Conservation (phyloP, 2,797 vertebrate species). For the Setipinna tenuifilis region DNA sequence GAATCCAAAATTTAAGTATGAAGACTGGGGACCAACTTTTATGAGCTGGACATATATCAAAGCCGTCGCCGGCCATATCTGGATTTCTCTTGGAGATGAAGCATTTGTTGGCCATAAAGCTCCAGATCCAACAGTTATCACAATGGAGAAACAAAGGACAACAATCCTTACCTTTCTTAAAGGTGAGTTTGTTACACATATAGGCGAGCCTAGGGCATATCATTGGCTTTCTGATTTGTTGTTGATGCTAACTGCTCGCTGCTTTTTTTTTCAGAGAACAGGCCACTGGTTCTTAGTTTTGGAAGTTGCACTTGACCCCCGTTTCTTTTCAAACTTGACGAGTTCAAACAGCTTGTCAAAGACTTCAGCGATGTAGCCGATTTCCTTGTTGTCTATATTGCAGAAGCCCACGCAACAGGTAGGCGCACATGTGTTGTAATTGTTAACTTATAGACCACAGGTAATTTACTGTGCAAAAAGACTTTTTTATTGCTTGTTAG, state of each 20-base stretch:
- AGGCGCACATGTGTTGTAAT: conserved; percentile 36
- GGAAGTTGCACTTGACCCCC: conserved; percentile 96
- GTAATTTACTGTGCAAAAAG: not conserved
- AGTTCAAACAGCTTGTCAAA: conserved; percentile 88
- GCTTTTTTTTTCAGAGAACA: conserved; percentile 67
- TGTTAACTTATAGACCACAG: not conserved
- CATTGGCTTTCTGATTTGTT: not conserved
- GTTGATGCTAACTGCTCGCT: no score
- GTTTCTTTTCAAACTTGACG: conserved; percentile 87
- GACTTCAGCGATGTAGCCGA: conserved; percentile 83
- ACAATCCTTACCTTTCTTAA: conserved; percentile 75
- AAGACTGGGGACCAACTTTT: conserved; percentile 87
- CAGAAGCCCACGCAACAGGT: conserved; percentile 92
- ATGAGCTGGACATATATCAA: conserved; percentile 71
- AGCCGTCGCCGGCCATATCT: conserved; percentile 69
- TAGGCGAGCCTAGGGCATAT: not conserved
- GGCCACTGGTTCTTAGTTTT: conserved; percentile 89
- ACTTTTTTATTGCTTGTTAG: not conserved
- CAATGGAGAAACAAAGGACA: conserved; percentile 61
- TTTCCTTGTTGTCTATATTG: conserved; percentile 89
- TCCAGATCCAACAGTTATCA: conserved; percentile 81
- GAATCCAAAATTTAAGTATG: conserved; percentile 82
- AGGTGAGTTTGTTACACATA: conserved; percentile 65
- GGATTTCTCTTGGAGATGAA: conserved; percentile 81
- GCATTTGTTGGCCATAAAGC: conserved; percentile 76